These are phyloP conservation scores for Spodoptera litura DNA, from an alignment of 1,140 invertebrate species.

Conservation along the genomic window DNA sequence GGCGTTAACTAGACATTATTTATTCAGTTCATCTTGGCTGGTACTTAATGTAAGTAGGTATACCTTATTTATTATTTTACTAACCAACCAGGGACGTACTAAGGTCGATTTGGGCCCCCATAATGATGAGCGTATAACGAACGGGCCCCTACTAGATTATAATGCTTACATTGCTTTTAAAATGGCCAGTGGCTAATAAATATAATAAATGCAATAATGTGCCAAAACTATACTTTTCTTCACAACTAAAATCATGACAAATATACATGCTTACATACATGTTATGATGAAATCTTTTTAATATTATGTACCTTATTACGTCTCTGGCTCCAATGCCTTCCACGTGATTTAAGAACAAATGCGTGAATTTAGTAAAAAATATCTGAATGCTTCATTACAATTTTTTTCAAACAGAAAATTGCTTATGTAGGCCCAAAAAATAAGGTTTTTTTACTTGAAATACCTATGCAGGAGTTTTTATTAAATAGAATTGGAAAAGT, in stretches of 20 bases:
- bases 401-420: constrained; percentile 37
- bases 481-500: no score
- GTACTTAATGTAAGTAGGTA: constrained; percentile 43
- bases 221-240: neutral
- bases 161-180: no score
- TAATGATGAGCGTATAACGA: neutral
- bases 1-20: constrained; percentile 10
- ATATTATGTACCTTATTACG: neutral
- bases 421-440: neutral
- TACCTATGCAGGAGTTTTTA: no score
- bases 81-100: constrained; percentile 8
- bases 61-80: constrained; percentile 39
- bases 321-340: constrained; percentile 22
- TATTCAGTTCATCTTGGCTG: constrained; percentile 20
- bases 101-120: neutral
- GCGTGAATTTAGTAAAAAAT: constrained; percentile 1
- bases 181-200: no score
- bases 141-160: neutral
- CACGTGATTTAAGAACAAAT: constrained; percentile 10
- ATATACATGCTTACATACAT: neutral
- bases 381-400: neutral
- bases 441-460: constrained; percentile 1
- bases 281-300: neutral
- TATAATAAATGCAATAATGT: neutral
- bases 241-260: neutral